These are phyloP conservation scores for Zophobas atratus DNA, from an alignment of 1,140 invertebrate species.

Conservation along the genomic window DNA sequence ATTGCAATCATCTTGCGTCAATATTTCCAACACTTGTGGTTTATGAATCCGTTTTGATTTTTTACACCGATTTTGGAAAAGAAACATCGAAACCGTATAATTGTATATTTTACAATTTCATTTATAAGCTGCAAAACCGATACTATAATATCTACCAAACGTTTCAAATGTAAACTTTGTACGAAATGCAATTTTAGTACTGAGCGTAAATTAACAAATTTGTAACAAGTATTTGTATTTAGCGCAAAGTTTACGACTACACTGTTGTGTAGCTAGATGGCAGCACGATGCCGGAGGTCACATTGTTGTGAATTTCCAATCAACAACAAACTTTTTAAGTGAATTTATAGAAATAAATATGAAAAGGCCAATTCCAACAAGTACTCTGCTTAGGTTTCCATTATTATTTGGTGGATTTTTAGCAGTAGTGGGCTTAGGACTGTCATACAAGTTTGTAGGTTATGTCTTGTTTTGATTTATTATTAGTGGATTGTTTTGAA, in stretches of 20 bases:
- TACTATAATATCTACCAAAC: too few species aligned
- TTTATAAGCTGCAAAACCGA: too few species aligned
- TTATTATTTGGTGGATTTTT: constrained; percentile 46
- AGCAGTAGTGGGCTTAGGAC: constrained; percentile 38
- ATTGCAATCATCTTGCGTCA: too few species aligned
- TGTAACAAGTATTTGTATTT: not conserved
- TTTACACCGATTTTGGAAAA: too few species aligned
- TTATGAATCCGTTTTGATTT: too few species aligned
- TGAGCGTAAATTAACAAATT: too few species aligned
- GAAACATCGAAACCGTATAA: too few species aligned
- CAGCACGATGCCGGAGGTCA: not conserved
- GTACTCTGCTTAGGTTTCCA: constrained; percentile 49
- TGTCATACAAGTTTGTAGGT: constrained; percentile 49
- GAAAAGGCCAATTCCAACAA: constrained; percentile 24
- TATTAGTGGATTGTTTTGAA: constrained; percentile 19
- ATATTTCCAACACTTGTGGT: too few species aligned
- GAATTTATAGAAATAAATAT: not conserved
- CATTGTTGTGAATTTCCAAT: not conserved
- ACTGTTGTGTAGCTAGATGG: not conserved
- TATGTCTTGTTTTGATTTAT: not conserved
- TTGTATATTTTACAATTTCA: too few species aligned
- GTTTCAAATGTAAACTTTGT: too few species aligned
- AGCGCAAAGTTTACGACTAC: not conserved
- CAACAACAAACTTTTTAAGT: not conserved
- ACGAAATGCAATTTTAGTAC: too few species aligned